Base-by-base conservation (phyloP, 2,797 vertebrate species). In the Ptychobarbus kaznakovi region DNA sequence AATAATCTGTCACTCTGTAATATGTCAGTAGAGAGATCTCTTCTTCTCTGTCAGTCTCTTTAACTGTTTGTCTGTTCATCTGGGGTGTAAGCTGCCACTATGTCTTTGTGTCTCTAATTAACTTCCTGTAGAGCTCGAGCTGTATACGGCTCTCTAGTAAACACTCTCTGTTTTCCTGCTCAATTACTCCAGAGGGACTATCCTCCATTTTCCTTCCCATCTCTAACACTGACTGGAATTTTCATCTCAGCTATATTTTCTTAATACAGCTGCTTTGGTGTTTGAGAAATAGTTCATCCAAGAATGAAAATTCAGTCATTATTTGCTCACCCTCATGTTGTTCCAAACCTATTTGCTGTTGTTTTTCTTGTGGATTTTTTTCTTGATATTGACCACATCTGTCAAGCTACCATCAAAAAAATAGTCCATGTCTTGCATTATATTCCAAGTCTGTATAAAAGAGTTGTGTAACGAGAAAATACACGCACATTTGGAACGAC, bases 51-150 rank as follows among this genome's bases (percentile, higher is more conserved):
- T 87, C 80, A 49, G 12, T 73, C 83, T 86, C 18, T 81, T 28
- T 80, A 44, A n/a, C 20, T 82, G 75, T 80, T 76, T 85, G 75
- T 87, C 74, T 82, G 68, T 84, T 80, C 74, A 75, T 86, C 74
- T 77, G 35, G 85, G 49, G 44, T 82, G 66, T 86, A 82, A 28
- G 75, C 82, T 12, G 87, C 85, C 22, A 38, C 53, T 61, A 38
- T 82, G 87, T 70, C 32, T 56, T 32, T 86, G 8, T 88, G 80
- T 82, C 63, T 81, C 66, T 84, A 69, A 86, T 44, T 81, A 73
- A 77, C 66, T 51, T 65, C 44, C 65, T 84, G 81, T 72, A 58
- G 15, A 84, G 28, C 35, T 83, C 70, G 20, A 32, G 5, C n/a
- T 81, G 73, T 75, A 66, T 83, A 84, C 74, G 53, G 51, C 15